Evolutionary conservation across 2,113 vertebrate genomes (phyloP).

Genomic region (Pelobates fuscus): DNA sequence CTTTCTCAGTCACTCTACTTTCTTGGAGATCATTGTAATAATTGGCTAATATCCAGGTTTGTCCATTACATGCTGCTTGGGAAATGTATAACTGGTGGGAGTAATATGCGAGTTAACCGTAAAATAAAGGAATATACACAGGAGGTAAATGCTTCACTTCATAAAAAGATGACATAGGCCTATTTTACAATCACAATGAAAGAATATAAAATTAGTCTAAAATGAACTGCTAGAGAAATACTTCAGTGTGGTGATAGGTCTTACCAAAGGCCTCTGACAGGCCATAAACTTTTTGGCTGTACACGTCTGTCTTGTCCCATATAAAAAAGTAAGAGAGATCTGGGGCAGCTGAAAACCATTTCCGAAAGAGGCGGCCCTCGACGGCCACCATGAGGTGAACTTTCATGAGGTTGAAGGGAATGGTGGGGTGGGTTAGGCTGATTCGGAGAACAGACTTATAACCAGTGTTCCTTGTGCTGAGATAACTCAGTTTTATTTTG

Average conservation of each 20-base stretch:
- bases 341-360: conserved; percentile 92
- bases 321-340: conserved; percentile 91
- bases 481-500: conserved; percentile 86
- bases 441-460: conserved; percentile 93
- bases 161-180: too few relatives aligned
- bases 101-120: too few relatives aligned
- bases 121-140: too few relatives aligned
- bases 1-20: too few relatives aligned
- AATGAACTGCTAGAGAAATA: too few relatives aligned
- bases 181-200: too few relatives aligned
- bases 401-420: conserved; percentile 98
- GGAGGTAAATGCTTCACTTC: too few relatives aligned
- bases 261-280: conserved; percentile 92
- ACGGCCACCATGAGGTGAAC: conserved; percentile 97
- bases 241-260: conserved; percentile 41
- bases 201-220: too few relatives aligned
- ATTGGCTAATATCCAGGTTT: too few relatives aligned
- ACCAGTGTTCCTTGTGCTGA: conserved; percentile 91
- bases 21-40: too few relatives aligned
- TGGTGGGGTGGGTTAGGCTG: conserved; percentile 85
- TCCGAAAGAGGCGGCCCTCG: conserved; percentile 92
- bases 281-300: conserved; percentile 96
- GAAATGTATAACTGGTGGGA: too few relatives aligned
- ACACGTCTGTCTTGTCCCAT: conserved; percentile 97
- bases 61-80: too few relatives aligned